phyloP scores from a whole-genome alignment of 92 coral and sea anemone species.

The Desmophyllum pertusum region DNA sequence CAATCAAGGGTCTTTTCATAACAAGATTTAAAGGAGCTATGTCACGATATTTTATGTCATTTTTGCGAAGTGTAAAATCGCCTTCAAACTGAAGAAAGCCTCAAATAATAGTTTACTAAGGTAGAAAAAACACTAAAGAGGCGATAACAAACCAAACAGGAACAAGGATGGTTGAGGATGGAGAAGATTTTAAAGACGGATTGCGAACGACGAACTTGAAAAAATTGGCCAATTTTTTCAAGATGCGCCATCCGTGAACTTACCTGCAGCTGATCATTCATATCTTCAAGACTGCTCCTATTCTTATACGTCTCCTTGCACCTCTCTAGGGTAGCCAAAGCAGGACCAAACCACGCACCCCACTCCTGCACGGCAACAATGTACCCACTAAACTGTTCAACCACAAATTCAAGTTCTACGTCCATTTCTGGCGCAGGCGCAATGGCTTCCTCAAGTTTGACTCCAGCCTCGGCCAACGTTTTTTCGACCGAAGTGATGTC shows the following conservation, averaged over 20 bases:
- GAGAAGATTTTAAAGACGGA: too few species aligned
- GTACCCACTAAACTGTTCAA: slow-evolving; percentile 82
- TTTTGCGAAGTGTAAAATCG: too few species aligned
- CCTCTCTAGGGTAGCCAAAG: slow-evolving; percentile 81
- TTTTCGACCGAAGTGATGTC: slow-evolving; percentile 55
- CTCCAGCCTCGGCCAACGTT: slow-evolving; percentile 58
- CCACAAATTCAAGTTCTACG: slow-evolving; percentile 83
- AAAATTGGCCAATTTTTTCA: not conserved
- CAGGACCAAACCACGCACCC: slow-evolving; percentile 93
- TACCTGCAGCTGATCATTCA: slow-evolving; percentile 79
- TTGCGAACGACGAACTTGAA: not conserved
- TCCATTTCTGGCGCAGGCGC: slow-evolving; percentile 69
- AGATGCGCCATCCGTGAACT: not conserved
- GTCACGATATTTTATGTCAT: not conserved
- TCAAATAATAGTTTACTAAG: too few species aligned
- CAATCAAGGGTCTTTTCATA: not conserved
- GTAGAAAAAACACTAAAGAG: too few species aligned
- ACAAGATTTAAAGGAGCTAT: not conserved
- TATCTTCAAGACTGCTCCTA: slow-evolving; percentile 74
- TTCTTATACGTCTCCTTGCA: slow-evolving; percentile 68
- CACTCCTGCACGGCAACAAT: slow-evolving; percentile 89
- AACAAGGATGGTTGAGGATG: too few species aligned
- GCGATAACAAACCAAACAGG: too few species aligned
- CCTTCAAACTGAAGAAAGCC: too few species aligned
- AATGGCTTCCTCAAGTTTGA: slow-evolving; percentile 66